Evolutionary conservation across 2,888 invertebrate genomes (phyloP), one percentile per base, ranked within the genome.

Genomic region (Halictus ligatus): DNA sequence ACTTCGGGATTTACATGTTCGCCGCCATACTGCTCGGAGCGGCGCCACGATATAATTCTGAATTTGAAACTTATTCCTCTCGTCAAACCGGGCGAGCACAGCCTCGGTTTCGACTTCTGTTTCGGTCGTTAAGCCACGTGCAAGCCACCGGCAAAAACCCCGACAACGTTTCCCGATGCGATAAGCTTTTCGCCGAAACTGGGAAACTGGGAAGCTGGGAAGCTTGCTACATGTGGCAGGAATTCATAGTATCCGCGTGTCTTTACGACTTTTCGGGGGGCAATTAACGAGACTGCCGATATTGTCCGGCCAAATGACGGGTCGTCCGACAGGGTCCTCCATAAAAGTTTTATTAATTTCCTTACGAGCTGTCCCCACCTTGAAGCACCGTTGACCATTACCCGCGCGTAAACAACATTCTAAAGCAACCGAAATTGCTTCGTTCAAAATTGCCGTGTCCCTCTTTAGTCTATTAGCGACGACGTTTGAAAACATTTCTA

Each of bases 221-320:
- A 75, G 75, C 35, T 80, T 25, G 21, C n/a, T n/a, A 75, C 48
- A 40, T 67, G 48, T 40, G 29, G n/a, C 40, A 50, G 64, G 50
- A 40, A 25, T 75, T 40, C 48, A 69, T 25, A 67, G 15, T 46
- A 35, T 29, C n/a, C n/a, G 35, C 35, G 46, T n/a, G 76, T 67
- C 64, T 77, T 77, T 67, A 80, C 75, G 40, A 43, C 15, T 80
- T 43, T 29, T 25, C 40, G 50, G 75, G 75, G n/a, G 48, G n/a
- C 75, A 64, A 48, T 80, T 71, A 71, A 71, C 43, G 46, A 13
- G 43, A n/a, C 35, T 10, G 18, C 43, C 71, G 40, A 71, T 71
- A 69, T 35, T 69, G 29, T 69, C 40, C 40, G 40, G 40, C 35
- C 21, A 69, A 29, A 69, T 69, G 40, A n/a, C n/a, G 40, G 21